Evolutionary conservation across 1,140 invertebrate species (phyloP), one percentile per base, ranked within the genome.

Genomic region (Diploscapter pachys): DNA sequence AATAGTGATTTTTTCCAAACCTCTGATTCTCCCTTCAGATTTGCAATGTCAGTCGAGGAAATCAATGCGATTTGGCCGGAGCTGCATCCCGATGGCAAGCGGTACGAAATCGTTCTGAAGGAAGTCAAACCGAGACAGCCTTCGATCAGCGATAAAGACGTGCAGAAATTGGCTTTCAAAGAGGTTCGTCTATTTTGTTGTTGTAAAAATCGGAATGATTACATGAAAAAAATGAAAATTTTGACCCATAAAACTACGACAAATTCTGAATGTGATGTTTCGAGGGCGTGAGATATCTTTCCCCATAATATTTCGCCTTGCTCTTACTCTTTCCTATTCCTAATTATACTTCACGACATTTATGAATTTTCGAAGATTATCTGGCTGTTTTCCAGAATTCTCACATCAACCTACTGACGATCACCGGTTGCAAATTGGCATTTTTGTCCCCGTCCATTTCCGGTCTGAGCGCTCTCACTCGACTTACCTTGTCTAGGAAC

Each of bases 81-180:
- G 31, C 31, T 31, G 31, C 31, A 31, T 31, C 31, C 31, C 31
- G 31, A 31, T 31, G 31, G 31, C 13, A 11, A 6, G 50, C 66
- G 66, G 5, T 48, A 68, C 50, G 66, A 68, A 53, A n/a, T 68
- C 2, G 66, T 68, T 48, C 53, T 68, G n/a, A 68, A 68, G 51
- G 66, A 55, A 54, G 52, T 55, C 6, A 9, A 55, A 11, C 5
- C 53, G 31, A 51, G 66, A 55, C 9, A 52, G 5, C 9, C 50
- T 52, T 9, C 9, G 5, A 50, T 68, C 6, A 54, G 48, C 66
- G 11, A 54, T 54, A 2, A 68, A 54, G 66, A 68, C 11, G 52
- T 68, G 6, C 66, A 68, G 51, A 54, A 68, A 54, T 11, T 52
- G 51, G 66, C 66, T 6, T 68, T 68, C 51, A 55, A 52, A 13